These are phyloP conservation scores for Andrena praecox DNA, from an alignment of 2,888 invertebrate species.

Conservation along the genomic window DNA sequence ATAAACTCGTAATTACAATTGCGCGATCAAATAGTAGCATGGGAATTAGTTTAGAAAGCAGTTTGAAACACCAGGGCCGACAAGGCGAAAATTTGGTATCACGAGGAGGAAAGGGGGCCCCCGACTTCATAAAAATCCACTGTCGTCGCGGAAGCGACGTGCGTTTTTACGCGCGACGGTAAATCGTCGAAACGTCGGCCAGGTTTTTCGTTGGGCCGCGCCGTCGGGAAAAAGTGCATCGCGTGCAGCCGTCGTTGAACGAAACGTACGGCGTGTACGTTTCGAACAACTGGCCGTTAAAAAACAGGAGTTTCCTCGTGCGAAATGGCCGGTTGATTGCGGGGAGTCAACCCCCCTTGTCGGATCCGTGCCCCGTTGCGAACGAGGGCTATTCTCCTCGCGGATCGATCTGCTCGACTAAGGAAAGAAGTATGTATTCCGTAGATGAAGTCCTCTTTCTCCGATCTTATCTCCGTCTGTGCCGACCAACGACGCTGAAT, in stretches of 20 bases:
- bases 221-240: constrained; percentile 21
- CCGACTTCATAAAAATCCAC: constrained; percentile 31
- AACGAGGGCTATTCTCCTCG: constrained; percentile 70
- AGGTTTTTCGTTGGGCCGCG: constrained; percentile 21
- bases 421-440: constrained; percentile 12
- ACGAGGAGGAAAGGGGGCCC: neutral
- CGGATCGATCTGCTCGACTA: constrained; percentile 57
- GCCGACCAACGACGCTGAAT: neutral
- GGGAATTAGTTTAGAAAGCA: too few species aligned
- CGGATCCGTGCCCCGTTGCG: constrained; percentile 64
- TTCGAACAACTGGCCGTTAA: constrained; percentile 67
- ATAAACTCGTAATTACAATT: too few species aligned
- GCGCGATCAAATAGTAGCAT: too few species aligned
- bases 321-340: constrained; percentile 66
- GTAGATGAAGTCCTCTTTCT: neutral
- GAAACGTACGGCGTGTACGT: neutral
- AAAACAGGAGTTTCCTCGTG: constrained; percentile 68
- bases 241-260: constrained; percentile 15
- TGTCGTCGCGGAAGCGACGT: constrained; percentile 20
- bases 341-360: constrained; percentile 63
- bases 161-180: constrained; percentile 28
- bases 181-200: constrained; percentile 28
- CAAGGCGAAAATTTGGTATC: neutral
- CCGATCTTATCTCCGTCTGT: neutral
- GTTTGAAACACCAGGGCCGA: neutral